Evolutionary conservation across 2,797 vertebrate genomes (phyloP), one percentile per base, ranked within the genome.

Genomic region (Tachyglossus aculeatus): DNA sequence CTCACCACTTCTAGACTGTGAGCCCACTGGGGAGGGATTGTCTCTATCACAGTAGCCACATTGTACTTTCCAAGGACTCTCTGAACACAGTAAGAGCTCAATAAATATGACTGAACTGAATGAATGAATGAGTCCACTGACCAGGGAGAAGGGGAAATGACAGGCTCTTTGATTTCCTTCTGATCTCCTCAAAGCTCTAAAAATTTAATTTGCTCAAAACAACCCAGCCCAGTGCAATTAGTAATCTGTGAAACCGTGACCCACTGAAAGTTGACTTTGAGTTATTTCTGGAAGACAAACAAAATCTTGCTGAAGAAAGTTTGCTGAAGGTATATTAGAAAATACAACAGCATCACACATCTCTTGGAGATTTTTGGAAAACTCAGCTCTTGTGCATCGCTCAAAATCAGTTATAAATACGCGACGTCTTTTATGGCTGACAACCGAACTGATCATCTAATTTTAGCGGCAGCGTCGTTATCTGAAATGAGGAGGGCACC

Each of bases 211-310:
- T 59, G 69, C 38, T 55, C 51, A 68, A 50, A 70, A 25, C 44
- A 19, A 38, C 67, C 66, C 74, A 83, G 24, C 45, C 41, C 71
- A 67, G 78, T 50, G 71, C 54, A 90, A 86, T 81, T 72, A 77
- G 41, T 6, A n/a, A 78, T 60, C 36, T 73, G 29, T 71, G 80
- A 77, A 85, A 77, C 63, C 64, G 64, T 1, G 57, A 61, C 67
- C 3, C 40, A 69, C 4, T 52, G 18, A 58, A 62, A 51, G 69
- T 83, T 63, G 80, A 25, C 34, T 60, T 21, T 69, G 68, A 39
- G 64, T 18, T 57, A 57, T 9, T 29, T 81, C 69, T 69, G 33
- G 83, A 78, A 62, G 43, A 52, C 32, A 74, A 22, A 59, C 38
- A 58, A 70, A 73, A 47, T 63, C 63, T 67, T 77, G 77, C 71